Evolutionary conservation across 2,888 invertebrate species (phyloP).

Genomic region (Diarsia mendica): DNA sequence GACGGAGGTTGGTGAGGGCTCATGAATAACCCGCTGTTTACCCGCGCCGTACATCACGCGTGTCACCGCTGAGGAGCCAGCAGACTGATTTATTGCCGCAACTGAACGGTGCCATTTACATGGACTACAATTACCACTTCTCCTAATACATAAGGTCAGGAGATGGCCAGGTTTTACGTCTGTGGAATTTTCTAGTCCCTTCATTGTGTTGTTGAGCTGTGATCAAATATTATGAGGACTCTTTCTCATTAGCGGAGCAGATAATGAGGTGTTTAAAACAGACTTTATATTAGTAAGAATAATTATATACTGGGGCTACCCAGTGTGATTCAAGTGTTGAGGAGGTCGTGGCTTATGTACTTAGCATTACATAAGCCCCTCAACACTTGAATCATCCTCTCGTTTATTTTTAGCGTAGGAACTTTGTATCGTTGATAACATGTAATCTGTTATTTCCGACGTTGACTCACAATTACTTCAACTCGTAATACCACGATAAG

Average conservation of each 20-base stretch:
- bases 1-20: slow-evolving; percentile 9
- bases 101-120: slow-evolving; percentile 8
- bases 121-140: neutral
- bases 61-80: neutral
- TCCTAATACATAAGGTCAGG: neutral
- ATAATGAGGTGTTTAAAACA: neutral
- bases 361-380: neutral
- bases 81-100: slow-evolving; percentile 33
- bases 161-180: neutral
- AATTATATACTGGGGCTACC: neutral
- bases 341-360: too few species aligned
- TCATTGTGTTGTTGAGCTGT: neutral
- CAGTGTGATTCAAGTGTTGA: too few species aligned
- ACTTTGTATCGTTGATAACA: neutral
- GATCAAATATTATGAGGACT: neutral
- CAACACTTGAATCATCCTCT: neutral
- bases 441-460: slow-evolving; percentile 1
- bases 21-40: slow-evolving; percentile 50
- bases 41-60: slow-evolving; percentile 43
- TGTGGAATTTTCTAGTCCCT: neutral
- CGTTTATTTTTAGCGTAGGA: neutral
- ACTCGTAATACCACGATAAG: slow-evolving; percentile 1
- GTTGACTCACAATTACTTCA: slow-evolving; percentile 25
- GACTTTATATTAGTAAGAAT: too few species aligned
- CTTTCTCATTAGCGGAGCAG: neutral